A percentile compares a stretch with the other conserved stretches of the same genome.
Evolutionary conservation across 2,888 invertebrate genomes (phyloP).

Genomic region (Chrysopilus asiliformis): DNA sequence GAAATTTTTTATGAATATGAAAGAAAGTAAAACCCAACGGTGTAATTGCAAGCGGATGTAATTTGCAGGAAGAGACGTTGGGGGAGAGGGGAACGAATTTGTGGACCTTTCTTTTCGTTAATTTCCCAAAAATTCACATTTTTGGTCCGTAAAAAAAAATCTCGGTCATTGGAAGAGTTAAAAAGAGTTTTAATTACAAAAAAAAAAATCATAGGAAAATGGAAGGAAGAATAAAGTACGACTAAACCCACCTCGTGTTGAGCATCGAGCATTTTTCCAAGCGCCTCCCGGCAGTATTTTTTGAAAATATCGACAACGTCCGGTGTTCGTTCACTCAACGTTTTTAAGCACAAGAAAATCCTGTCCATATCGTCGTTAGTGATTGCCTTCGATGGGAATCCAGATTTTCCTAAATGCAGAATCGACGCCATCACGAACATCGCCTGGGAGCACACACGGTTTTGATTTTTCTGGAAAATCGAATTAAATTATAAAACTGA

Average conservation of each 20-base stretch:
- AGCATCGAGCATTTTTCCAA: conserved; percentile 71
- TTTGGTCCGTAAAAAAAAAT: too few relatives aligned
- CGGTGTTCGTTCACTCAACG: conserved; percentile 53
- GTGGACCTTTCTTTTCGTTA: too few relatives aligned
- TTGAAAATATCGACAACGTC: conserved; percentile 59
- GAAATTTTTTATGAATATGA: too few relatives aligned
- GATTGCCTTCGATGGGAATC: conserved; percentile 56
- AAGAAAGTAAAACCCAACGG: too few relatives aligned
- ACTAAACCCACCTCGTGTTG: conserved; percentile 56
- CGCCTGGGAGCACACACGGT: conserved; percentile 59
- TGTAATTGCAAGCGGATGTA: too few relatives aligned
- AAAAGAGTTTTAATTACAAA: too few relatives aligned
- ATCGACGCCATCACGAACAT: conserved; percentile 82
- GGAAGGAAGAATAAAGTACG: too few relatives aligned
- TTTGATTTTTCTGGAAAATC: conserved; percentile 30
- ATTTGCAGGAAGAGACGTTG: too few relatives aligned
- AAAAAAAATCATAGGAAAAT: too few relatives aligned
- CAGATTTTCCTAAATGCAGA: conserved; percentile 72
- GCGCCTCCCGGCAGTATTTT: conserved; percentile 57
- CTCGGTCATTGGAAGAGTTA: too few relatives aligned
- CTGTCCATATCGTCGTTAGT: conserved; percentile 95
- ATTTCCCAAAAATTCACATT: too few relatives aligned
- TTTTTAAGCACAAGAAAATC: conserved; percentile 66
- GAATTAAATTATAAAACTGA: background rate
- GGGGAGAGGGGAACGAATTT: too few relatives aligned